Evolutionary conservation across 2,797 vertebrate species (phyloP), one percentile per base, ranked within the genome.

Genomic region (Myotis planiceps): DNA sequence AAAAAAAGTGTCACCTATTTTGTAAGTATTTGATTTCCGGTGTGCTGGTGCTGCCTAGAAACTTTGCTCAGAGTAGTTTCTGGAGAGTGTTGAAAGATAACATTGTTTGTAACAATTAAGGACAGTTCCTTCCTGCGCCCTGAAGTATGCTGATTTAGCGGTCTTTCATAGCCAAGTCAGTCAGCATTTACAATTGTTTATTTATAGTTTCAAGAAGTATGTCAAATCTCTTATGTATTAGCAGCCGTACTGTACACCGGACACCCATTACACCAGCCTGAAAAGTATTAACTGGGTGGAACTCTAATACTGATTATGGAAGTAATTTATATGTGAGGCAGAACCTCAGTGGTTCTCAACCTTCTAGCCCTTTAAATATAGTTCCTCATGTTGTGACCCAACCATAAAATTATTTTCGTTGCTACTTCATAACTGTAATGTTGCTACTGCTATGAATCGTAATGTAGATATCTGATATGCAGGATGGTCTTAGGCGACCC

Each of bases 21-120:
- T 85, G 65, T 69, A 81, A 95, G 72, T 79, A 89, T 86, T 98
- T 98, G 96, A 97, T 98, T 97, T 69, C 75, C 79, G 86, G 83
- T 88, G 14, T 96, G 45, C 90, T 90, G 72, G 34, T 53, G 60
- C 89, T 97, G 84, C 94, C 90, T 94, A 75, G 85, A 27, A 91
- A 90, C 55, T 34, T 53, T 82, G 92, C 55, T 94, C 94, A 96
- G 97, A 97, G 95, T 96, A 92, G 92, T 78, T 92, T 96, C 74
- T 69, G 0, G 82, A 82, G 89, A 79, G 37, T 4, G 12, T n/a
- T 96, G 95, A 92, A 96, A 95, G 92, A 95, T 96, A 97, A 94
- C 72, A 10, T 97, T 96, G 92, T 97, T 97, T 96, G 90, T 92
- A 94, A 97, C 96, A 98, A 14, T 29, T 78, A 49, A 47, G 37